Evolutionary conservation across 2,888 invertebrate species (phyloP), one percentile per base, ranked within the genome.

Genomic region (Gisinianus flammeolus): DNA sequence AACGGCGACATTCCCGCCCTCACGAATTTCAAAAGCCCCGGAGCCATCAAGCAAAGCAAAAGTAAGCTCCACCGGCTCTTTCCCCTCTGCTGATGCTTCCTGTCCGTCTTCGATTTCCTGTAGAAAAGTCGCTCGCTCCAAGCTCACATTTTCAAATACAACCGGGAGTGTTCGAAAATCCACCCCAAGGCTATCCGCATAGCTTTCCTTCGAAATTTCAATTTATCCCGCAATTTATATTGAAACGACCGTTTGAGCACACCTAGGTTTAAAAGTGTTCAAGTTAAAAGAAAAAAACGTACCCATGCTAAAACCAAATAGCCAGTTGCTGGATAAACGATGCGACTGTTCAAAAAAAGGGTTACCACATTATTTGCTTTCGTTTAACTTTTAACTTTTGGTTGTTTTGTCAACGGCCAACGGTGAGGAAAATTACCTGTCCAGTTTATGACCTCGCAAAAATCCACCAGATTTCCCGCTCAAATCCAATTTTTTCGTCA

Each of bases 321-420:
- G 19, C 96, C 97, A 56, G 97, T 97, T 79, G 97, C 97, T 24
- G 98, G 98, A 89, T 95, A 98, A 28, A 98, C 89, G n/a, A n/a
- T n/a, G n/a, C n/a, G n/a, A n/a, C n/a, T n/a, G n/a, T n/a, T n/a
- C n/a, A n/a, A n/a, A n/a, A n/a, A n/a, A n/a, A n/a, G n/a, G n/a
- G n/a, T n/a, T n/a, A n/a, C n/a, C n/a, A n/a, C n/a, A n/a, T n/a
- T n/a, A n/a, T n/a, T n/a, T n/a, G n/a, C n/a, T n/a, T n/a, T n/a
- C n/a, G n/a, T n/a, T n/a, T n/a, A n/a, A n/a, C n/a, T n/a, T n/a
- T n/a, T n/a, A n/a, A n/a, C n/a, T n/a, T n/a, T n/a, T n/a, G n/a
- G n/a, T n/a, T n/a, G n/a, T n/a, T n/a, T n/a, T n/a, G n/a, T n/a
- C n/a, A n/a, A n/a, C n/a, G n/a, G n/a, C n/a, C n/a, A n/a, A n/a